Percentiles rank a stretch among this genome's conserved stretches.
phyloP scores from a whole-genome alignment of 2,888 invertebrate genomes.

The Oscheius onirici region DNA sequence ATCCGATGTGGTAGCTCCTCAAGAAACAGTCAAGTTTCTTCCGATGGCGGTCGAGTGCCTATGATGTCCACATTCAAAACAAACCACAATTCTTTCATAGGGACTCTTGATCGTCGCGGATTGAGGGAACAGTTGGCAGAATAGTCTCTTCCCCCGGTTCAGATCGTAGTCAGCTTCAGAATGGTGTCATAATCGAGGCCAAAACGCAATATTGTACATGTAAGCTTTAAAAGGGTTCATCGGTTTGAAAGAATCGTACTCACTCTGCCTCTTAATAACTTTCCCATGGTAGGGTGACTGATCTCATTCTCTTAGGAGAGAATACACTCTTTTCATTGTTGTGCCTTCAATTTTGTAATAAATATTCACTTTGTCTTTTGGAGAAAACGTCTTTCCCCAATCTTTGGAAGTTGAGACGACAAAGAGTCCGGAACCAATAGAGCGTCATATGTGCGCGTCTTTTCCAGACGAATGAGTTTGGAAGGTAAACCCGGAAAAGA shows the following conservation, averaged over 20 bases:
- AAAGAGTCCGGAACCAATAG: too few species aligned
- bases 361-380: neutral
- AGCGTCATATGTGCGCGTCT: too few species aligned
- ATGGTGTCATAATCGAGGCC: slow-evolving; percentile 24
- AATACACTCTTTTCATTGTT: slow-evolving; percentile 23
- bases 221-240: slow-evolving; percentile 14
- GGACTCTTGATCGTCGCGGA: slow-evolving; percentile 25
- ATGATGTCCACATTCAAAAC: slow-evolving; percentile 53
- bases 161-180: slow-evolving; percentile 9
- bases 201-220: slow-evolving; percentile 27
- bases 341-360: slow-evolving; percentile 19
- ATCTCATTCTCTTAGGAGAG: slow-evolving; percentile 29
- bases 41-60: slow-evolving; percentile 48
- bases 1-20: slow-evolving; percentile 53
- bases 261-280: slow-evolving; percentile 12
- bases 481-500: neutral
- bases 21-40: slow-evolving; percentile 56
- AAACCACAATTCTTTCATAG: slow-evolving; percentile 42
- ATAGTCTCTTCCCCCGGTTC: slow-evolving; percentile 10
- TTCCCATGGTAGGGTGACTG: slow-evolving; percentile 1
- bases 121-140: slow-evolving; percentile 19
- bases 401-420: too few species aligned
- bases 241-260: neutral
- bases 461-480: neutral
- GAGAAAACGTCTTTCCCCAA: too few species aligned